Conservation (phyloP, 1,140 invertebrate species). For the Reticulitermes speratus region DNA sequence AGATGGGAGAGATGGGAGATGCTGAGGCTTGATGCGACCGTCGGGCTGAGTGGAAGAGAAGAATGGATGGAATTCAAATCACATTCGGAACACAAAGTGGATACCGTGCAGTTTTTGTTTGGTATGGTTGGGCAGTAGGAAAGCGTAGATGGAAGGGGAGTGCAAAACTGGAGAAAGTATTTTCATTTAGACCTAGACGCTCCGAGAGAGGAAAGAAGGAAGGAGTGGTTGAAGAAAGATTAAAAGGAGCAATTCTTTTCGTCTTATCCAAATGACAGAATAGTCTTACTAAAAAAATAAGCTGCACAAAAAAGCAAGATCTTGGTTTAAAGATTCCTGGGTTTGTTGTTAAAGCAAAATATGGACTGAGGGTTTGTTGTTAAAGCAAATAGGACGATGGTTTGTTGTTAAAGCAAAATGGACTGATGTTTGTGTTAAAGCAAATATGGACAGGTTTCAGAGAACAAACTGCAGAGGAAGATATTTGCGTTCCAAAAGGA, state of each 20-base stretch:
- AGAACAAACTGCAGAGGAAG: no score
- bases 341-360: no score
- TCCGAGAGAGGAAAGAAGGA: not conserved
- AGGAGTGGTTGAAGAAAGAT: not conserved
- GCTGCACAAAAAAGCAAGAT: no score
- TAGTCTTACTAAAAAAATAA: not conserved
- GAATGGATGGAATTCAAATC: not conserved
- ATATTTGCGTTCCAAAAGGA: no score
- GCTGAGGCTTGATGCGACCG: not conserved
- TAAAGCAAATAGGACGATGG: no score
- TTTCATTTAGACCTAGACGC: not conserved
- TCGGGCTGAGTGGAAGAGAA: not conserved
- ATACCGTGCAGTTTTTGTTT: not conserved
- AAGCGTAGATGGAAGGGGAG: not conserved
- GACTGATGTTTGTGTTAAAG: no score
- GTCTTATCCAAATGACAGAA: not conserved
- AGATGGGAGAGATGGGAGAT: not conserved
- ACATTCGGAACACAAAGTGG: constrained; percentile 7
- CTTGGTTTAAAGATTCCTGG: no score
- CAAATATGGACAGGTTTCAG: no score
- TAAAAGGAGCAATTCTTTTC: not conserved
- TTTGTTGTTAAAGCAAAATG: no score
- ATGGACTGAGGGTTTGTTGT: no score
- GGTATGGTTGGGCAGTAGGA: not conserved
- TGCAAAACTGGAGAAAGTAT: not conserved